Evolutionary conservation across 2,888 invertebrate species (phyloP).

Genomic region (Caenorhabditis wallacei): DNA sequence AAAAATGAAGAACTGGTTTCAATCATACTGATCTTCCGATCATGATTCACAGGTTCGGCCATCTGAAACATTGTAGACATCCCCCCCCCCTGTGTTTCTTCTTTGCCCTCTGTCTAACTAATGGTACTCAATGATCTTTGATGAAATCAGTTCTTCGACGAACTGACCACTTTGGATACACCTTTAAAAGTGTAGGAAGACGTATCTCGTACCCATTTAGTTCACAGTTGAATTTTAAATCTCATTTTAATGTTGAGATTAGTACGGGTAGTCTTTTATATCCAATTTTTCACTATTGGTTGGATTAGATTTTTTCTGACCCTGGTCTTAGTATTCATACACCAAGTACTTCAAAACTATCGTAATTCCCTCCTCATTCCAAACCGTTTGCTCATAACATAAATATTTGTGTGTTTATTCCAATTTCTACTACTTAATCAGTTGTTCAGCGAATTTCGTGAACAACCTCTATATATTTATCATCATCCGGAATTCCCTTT

Average conservation of each 20-base stretch:
- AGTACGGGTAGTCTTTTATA: no score
- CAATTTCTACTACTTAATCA: not conserved
- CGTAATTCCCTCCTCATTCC: not conserved
- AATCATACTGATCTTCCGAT: slow-evolving; percentile 43
- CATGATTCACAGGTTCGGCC: slow-evolving; percentile 54
- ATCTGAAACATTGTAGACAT: slow-evolving; percentile 50
- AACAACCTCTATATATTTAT: not conserved
- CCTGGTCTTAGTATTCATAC: not conserved
- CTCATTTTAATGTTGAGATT: no score
- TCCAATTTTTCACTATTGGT: no score
- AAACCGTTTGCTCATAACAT: slow-evolving; percentile 4
- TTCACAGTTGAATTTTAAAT: slow-evolving; percentile 6
- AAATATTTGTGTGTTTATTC: slow-evolving; percentile 7
- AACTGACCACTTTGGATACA: slow-evolving; percentile 49
- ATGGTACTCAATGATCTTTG: slow-evolving; percentile 41
- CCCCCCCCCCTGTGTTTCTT: not conserved
- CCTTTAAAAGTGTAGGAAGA: slow-evolving; percentile 50
- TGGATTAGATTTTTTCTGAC: no score
- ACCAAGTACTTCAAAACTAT: not conserved
- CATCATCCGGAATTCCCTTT: not conserved
- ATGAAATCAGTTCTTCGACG: slow-evolving; percentile 56
- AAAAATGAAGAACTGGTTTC: slow-evolving; percentile 38
- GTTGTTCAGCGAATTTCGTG: not conserved
- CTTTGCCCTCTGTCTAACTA: not conserved
- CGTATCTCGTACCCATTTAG: slow-evolving; percentile 45